These are phyloP conservation scores for Sylvicola cinctus DNA, from an alignment of 2,888 invertebrate genomes.

Conservation along the genomic window DNA sequence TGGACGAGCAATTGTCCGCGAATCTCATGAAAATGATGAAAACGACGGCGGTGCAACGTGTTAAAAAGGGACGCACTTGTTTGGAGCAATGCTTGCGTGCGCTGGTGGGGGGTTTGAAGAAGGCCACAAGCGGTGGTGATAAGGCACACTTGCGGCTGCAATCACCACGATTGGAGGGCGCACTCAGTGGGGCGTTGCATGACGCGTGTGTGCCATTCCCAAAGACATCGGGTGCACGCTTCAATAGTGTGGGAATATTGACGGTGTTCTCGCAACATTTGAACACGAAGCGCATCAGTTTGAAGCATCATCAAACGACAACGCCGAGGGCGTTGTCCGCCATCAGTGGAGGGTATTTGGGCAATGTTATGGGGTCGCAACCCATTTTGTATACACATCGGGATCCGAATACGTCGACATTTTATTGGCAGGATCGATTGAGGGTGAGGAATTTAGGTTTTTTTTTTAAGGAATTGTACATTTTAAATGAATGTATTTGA, in stretches of 20 bases:
- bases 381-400: slow-evolving; percentile 19
- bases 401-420: slow-evolving; percentile 42
- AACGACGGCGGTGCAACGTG: slow-evolving; percentile 60
- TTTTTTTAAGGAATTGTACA: neutral
- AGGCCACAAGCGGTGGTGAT: slow-evolving; percentile 18
- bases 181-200: slow-evolving; percentile 20
- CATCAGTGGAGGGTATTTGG: slow-evolving; percentile 30
- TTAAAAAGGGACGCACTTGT: slow-evolving; percentile 69
- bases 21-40: slow-evolving; percentile 63
- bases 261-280: slow-evolving; percentile 70
- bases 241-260: slow-evolving; percentile 68
- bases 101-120: slow-evolving; percentile 39
- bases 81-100: slow-evolving; percentile 68
- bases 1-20: slow-evolving; percentile 48
- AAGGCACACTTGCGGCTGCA: slow-evolving; percentile 21
- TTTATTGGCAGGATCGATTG: slow-evolving; percentile 54
- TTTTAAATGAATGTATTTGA: slow-evolving; percentile 5
- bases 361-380: slow-evolving; percentile 23
- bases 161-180: slow-evolving; percentile 24
- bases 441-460: slow-evolving; percentile 9
- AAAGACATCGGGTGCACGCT: slow-evolving; percentile 79
- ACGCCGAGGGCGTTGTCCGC: slow-evolving; percentile 44
- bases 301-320: slow-evolving; percentile 59
- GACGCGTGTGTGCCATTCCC: slow-evolving; percentile 87
- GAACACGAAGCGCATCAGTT: slow-evolving; percentile 41